Base-by-base conservation (phyloP, 2,888 invertebrate genomes). In the Trissoscelio sp. region DNA sequence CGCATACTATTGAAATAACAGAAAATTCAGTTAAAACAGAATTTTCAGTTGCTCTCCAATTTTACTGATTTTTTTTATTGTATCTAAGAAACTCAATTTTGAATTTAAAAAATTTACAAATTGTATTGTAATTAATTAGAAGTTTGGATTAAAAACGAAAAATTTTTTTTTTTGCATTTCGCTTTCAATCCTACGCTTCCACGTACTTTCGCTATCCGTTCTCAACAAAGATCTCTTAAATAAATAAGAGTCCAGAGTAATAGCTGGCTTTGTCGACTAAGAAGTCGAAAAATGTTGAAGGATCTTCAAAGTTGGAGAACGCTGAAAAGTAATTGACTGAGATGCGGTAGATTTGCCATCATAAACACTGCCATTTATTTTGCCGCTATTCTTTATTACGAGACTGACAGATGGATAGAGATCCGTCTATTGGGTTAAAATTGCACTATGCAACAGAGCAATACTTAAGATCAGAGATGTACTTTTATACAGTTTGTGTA, bases 401-500 rank as follows among this genome's bases (percentile, higher is more conserved):
- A 81, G 67, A 48, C 64, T 64, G 81, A 83, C 75, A 75, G 83
- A 70, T 67, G 77, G 58, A 75, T 78, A 34, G 53, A 78, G 46
- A 75, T 83, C 72, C 60, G 46, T 66, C 79, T 83, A 81, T 66
- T 73, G 74, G 55, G 75, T 79, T 83, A 79, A 80, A 84, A 81
- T 85, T 83, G 83, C 84, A 84, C 67, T 64, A 77, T 72, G 75
- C 73, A 72, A 66, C 62, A 64, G 53, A 69, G 74, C 64, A 51
- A 60, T 70, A 55, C 58, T 73, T 55, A 57, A 69, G 66, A 69
- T 75, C 69, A 37, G 74, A 72, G 73, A 22, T 11, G 18, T 11
- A 24, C 24, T 22, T 4, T 5, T 12, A 48, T 48, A n/a, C n/a
- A n/a, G n/a, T 28, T 53, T 14, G 7, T 5, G 39, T 14, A 2